phyloP scores from a whole-genome alignment of 2,888 invertebrate species.

The Cantharis lateralis region DNA sequence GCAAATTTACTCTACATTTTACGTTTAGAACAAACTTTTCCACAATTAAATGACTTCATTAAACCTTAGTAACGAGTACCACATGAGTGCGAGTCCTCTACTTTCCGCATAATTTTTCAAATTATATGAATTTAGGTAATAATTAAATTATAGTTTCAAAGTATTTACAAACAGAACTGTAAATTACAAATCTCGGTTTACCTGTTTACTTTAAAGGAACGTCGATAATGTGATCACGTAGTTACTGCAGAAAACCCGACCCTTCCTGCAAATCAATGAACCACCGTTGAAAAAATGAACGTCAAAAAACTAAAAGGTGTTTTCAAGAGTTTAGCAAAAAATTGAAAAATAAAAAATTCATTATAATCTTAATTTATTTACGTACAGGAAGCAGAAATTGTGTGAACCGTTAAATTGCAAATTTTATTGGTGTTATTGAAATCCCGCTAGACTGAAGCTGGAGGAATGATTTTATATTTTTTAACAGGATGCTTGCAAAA shows the following conservation, averaged over 20 bases:
- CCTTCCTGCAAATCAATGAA: not conserved
- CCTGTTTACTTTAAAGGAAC: not conserved
- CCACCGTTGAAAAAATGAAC: not conserved
- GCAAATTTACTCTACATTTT: constrained; percentile 14
- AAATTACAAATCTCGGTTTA: not conserved
- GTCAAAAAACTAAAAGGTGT: not conserved
- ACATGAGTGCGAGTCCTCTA: not conserved
- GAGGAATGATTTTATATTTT: not conserved
- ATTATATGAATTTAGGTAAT: not conserved
- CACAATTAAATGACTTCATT: constrained; percentile 8
- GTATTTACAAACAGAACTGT: not conserved
- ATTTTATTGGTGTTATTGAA: not conserved
- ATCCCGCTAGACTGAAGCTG: not conserved
- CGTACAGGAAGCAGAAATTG: not conserved
- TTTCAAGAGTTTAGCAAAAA: not conserved
- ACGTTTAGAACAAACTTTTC: constrained; percentile 13
- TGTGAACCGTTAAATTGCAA: not conserved
- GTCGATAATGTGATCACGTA: not conserved
- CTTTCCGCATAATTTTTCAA: not conserved
- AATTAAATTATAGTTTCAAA: not conserved
- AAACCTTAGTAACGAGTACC: not conserved
- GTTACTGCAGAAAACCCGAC: not conserved
- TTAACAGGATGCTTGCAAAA: not conserved
- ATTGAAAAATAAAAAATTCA: not conserved
- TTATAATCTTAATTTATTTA: not conserved